Evolutionary conservation across 2,888 invertebrate species (phyloP).

Genomic region (Scelioninae gen. 1): DNA sequence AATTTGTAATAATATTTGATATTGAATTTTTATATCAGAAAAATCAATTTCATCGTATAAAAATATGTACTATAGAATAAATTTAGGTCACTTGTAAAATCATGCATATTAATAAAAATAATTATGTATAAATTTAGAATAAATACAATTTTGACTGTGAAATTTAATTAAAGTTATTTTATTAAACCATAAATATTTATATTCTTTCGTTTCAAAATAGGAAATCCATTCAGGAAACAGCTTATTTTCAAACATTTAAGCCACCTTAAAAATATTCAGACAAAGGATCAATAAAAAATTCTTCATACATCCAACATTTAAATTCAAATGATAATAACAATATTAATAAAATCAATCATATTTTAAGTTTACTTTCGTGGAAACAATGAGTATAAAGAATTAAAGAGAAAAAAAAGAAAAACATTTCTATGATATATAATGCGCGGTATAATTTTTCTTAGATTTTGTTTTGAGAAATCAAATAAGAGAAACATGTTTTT

Average conservation of each 20-base stretch:
- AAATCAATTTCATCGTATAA: background rate
- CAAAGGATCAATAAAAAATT: background rate
- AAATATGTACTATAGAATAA: too few species aligned
- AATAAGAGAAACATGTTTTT: background rate
- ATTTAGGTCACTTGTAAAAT: too few species aligned
- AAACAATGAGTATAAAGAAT: background rate
- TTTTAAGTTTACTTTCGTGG: background rate
- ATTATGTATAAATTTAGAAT: too few species aligned
- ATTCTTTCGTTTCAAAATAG: too few species aligned
- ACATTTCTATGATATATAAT: too few species aligned
- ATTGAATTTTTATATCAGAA: background rate
- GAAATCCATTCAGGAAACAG: too few species aligned
- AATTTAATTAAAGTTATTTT: too few species aligned
- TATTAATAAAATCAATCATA: constrained; percentile 1
- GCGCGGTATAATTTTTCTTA: background rate
- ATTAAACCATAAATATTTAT: too few species aligned
- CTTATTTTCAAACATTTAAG: background rate
- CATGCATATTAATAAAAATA: too few species aligned
- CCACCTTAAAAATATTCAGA: background rate
- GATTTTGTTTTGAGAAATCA: background rate
- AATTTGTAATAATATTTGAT: too few species aligned
- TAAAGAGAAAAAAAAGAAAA: too few species aligned
- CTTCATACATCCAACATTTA: background rate
- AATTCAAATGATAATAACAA: background rate
- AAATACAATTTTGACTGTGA: too few species aligned